Conservation (phyloP, 2,797 vertebrate genomes). For the Syndactyla subalaris region DNA sequence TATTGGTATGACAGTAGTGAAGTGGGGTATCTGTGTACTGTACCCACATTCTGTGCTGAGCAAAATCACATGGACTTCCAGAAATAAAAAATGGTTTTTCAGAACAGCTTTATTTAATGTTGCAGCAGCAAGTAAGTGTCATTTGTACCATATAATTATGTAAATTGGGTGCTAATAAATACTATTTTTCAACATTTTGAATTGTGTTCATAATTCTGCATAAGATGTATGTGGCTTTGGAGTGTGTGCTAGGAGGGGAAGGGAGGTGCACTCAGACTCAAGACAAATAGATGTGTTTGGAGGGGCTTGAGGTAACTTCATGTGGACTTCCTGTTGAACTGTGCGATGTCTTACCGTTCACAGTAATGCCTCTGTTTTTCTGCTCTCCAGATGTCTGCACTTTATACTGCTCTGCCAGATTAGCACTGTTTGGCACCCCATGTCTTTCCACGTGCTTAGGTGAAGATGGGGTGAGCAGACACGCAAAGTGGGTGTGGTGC, state of each 20-base stretch:
- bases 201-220: neutral
- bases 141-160: slow-evolving; percentile 77
- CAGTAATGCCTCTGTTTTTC: neutral
- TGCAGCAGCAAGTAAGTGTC: slow-evolving; percentile 70
- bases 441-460: fast-evolving
- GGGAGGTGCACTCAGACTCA: neutral
- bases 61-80: slow-evolving; percentile 68
- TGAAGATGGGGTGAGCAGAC: neutral
- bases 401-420: neutral
- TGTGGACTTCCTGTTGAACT: neutral
- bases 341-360: fast-evolving
- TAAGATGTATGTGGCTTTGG: neutral
- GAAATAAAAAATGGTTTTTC: slow-evolving; percentile 64
- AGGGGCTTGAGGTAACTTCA: neutral
- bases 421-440: neutral
- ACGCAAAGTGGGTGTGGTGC: fast-evolving
- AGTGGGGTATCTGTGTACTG: slow-evolving; percentile 48
- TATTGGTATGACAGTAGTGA: slow-evolving; percentile 42
- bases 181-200: slow-evolving; percentile 75
- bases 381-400: neutral
- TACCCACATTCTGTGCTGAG: slow-evolving; percentile 55
- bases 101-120: slow-evolving; percentile 75
- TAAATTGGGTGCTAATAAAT: slow-evolving; percentile 78
- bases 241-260: neutral
- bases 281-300: neutral